Percentiles rank a stretch among this genome's conserved stretches.
Evolutionary conservation across 2,113 vertebrate genomes (phyloP).

Genomic region (Chrysemys picta): DNA sequence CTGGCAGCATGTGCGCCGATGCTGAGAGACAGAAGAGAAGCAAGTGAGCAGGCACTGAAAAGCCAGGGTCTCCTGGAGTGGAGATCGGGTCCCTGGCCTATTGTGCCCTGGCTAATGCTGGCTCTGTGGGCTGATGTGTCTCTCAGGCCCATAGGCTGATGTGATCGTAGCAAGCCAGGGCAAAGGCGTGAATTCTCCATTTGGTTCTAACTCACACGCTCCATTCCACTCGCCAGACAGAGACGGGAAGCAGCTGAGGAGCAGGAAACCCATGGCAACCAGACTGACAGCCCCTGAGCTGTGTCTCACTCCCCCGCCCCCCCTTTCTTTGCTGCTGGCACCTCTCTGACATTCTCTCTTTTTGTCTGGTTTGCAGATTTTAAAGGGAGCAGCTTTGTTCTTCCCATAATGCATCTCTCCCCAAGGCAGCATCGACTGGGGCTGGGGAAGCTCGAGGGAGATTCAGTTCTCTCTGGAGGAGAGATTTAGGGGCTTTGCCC

Average conservation of each 20-base stretch:
- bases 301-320: not conserved
- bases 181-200: not conserved
- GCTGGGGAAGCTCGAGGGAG: not conserved
- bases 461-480: not conserved
- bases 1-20: fast-evolving
- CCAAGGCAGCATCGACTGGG: not conserved
- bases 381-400: not conserved
- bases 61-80: fast-evolving
- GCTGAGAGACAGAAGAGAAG: not conserved
- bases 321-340: slow-evolving; percentile 6
- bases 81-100: fast-evolving
- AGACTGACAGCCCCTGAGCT: not conserved
- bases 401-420: not conserved
- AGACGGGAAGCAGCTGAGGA: slow-evolving; percentile 4
- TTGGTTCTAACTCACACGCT: not conserved
- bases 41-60: not conserved
- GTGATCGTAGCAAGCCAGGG: not conserved
- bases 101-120: fast-evolving
- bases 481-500: not conserved
- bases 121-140: not conserved
- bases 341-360: not conserved
- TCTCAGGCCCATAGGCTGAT: too few relatives aligned
- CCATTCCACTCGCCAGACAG: too few relatives aligned
- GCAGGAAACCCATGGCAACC: slow-evolving; percentile 69
- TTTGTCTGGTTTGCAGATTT: not conserved